phyloP scores from a whole-genome alignment of 2,888 invertebrate species.

The Furcula furcula region DNA sequence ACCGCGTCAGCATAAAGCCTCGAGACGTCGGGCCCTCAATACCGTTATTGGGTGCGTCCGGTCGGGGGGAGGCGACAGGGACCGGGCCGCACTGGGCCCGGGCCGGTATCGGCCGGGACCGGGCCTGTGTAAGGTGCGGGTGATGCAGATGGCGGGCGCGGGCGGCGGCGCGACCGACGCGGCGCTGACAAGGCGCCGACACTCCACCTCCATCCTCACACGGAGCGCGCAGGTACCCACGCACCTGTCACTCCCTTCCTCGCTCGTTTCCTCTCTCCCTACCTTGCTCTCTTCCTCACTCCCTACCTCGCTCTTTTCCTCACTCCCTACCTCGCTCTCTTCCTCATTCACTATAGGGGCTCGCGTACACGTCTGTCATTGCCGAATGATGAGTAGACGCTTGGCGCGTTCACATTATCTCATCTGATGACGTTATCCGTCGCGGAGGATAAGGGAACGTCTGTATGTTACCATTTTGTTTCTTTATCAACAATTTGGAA shows the following conservation, averaged over 20 bases:
- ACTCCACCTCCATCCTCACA: slow-evolving; percentile 87
- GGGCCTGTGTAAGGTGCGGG: slow-evolving; percentile 44
- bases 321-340: too few species aligned
- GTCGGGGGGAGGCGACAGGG: slow-evolving; percentile 46
- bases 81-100: neutral
- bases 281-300: too few species aligned
- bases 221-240: slow-evolving; percentile 83
- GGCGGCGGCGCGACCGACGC: slow-evolving; percentile 62
- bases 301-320: too few species aligned
- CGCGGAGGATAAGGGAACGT: too few species aligned
- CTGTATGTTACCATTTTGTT: too few species aligned
- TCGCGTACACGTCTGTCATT: too few species aligned
- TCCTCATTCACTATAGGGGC: too few species aligned
- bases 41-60: slow-evolving; percentile 46
- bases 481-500: too few species aligned
- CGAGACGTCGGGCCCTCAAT: slow-evolving; percentile 49
- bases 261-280: too few species aligned
- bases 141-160: slow-evolving; percentile 67
- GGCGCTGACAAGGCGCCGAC: slow-evolving; percentile 87
- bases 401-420: too few species aligned
- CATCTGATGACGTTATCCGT: too few species aligned
- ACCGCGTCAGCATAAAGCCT: slow-evolving; percentile 46
- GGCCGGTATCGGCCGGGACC: slow-evolving; percentile 6
- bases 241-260: slow-evolving; percentile 7
- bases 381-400: too few species aligned